phyloP scores from a whole-genome alignment of 2,113 vertebrate genomes.

The Murina feae region DNA sequence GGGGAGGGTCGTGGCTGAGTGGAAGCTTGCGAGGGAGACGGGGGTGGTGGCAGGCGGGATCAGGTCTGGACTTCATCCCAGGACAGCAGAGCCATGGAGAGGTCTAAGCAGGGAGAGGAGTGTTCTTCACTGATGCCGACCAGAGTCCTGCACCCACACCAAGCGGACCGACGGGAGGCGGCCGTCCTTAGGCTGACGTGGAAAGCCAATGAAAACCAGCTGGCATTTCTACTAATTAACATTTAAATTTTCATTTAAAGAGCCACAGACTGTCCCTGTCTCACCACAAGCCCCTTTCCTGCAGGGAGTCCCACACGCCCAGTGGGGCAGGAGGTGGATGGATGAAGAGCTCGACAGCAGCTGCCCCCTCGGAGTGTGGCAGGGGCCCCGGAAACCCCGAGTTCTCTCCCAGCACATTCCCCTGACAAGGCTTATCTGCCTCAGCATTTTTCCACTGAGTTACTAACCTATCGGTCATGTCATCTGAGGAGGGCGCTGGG shows the following conservation, averaged over 20 bases:
- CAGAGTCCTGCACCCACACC: neutral
- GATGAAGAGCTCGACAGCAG: neutral
- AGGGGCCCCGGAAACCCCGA: accelerated
- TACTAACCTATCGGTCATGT: neutral
- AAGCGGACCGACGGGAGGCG: neutral
- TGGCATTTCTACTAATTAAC: neutral
- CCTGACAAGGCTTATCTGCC: neutral
- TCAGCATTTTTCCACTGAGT: neutral
- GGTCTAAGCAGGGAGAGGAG: neutral
- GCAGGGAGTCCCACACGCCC: neutral
- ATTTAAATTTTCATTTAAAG: conserved; percentile 42
- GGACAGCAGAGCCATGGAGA: neutral
- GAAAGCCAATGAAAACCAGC: conserved; percentile 37
- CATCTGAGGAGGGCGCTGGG: neutral
- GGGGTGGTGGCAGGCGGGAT: neutral
- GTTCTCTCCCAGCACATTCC: neutral
- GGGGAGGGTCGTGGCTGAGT: no score
- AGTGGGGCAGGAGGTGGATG: neutral
- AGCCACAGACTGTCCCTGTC: neutral
- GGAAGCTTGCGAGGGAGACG: neutral
- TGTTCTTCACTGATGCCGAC: neutral
- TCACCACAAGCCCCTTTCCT: neutral
- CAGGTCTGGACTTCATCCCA: neutral
- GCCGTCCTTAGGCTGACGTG: neutral
- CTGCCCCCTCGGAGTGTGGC: neutral